Percentiles rank a stretch among this genome's conserved stretches.
phyloP scores from a whole-genome alignment of 1,140 invertebrate genomes.

The Drosophila watanabei region DNA sequence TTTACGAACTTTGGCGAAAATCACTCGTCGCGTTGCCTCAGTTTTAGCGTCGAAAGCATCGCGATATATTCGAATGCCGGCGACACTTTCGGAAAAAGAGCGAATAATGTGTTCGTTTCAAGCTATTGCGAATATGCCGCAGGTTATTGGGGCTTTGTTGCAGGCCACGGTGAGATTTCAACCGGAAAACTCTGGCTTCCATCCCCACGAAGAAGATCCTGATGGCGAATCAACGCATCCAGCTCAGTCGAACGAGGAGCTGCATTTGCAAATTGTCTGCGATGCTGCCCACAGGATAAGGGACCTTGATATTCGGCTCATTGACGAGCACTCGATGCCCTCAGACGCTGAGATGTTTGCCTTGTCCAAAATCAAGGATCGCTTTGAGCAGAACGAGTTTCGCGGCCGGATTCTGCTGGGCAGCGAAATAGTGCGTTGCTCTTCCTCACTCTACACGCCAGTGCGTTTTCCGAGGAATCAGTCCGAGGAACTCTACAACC shows the following conservation, averaged over 20 bases:
- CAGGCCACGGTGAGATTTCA: conserved; percentile 57
- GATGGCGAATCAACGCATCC: conserved; percentile 5
- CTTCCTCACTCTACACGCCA: conserved; percentile 68
- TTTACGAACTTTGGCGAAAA: conserved; percentile 66
- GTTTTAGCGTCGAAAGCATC: conserved; percentile 74
- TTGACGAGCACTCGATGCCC: conserved; percentile 42
- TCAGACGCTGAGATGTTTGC: conserved; percentile 60
- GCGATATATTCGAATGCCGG: conserved; percentile 75
- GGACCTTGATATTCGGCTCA: conserved; percentile 67
- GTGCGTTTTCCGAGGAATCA: conserved; percentile 46
- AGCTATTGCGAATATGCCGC: conserved; percentile 68
- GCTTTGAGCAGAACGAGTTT: conserved; percentile 80
- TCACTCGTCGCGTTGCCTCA: conserved; percentile 68
- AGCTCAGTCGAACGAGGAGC: conserved; percentile 35
- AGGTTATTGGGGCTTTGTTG: conserved; percentile 70
- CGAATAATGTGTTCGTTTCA: conserved; percentile 70
- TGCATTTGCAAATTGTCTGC: conserved; percentile 71
- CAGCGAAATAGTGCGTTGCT: conserved; percentile 57
- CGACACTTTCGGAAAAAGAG: conserved; percentile 74
- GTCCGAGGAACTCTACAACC: conserved; percentile 71
- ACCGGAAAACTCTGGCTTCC: conserved; percentile 6
- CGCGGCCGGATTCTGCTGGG: conserved; percentile 74
- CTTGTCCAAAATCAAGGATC: conserved; percentile 68
- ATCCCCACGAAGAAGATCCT: conserved; percentile 13
- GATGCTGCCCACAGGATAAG: conserved; percentile 72